Evolutionary conservation across 2,888 invertebrate genomes (phyloP), one percentile per base, ranked within the genome.

Genomic region (Flexamia atlantica): DNA sequence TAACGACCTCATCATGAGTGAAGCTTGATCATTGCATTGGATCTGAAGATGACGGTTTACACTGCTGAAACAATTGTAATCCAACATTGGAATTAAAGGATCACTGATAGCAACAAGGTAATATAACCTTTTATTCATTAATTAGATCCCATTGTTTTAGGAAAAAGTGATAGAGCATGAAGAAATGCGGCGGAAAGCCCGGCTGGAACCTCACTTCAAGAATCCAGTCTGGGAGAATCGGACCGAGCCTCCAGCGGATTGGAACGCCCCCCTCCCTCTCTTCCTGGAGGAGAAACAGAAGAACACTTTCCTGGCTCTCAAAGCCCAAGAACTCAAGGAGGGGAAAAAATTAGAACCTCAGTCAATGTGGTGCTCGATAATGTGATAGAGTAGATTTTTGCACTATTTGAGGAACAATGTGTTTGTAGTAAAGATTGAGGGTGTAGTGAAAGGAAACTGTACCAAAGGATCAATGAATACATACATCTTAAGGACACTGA

Each of bases 201-300:
- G 98, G 86, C 89, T 97, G 81, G 89, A 90, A 83, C 92, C 93
- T 0, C 96, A 97, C 89, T 93, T 93, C 87, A 90, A 89, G 81
- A 98, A 98, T 90, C 92, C 95, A 89, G 92, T 94, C 0, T 98
- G 98, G 98, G 92, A 94, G 88, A 95, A 93, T 89, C 91, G 98
- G 64, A 92, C 91, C 7, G 88, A 91, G 46, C 97, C 98, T 0
- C 97, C 98, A 0, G 90, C 91, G 81, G 94, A 97, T 89, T 98
- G 98, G 98, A 92, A 94, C 85, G 93, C 93, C 86, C 96, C 96
- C 0, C 89, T 98, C 84, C 97, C 97, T 0, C 94, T 95, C 7
- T 94, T 94, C 93, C 91, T 97, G 90, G 90, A 89, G 23, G 93
- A 95, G 88, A 92, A 93, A 87, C 93, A 95, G 88, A 92, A 95